Evolutionary conservation across 2,888 invertebrate species (phyloP).

Genomic region (Branchinecta sandiegonensis): DNA sequence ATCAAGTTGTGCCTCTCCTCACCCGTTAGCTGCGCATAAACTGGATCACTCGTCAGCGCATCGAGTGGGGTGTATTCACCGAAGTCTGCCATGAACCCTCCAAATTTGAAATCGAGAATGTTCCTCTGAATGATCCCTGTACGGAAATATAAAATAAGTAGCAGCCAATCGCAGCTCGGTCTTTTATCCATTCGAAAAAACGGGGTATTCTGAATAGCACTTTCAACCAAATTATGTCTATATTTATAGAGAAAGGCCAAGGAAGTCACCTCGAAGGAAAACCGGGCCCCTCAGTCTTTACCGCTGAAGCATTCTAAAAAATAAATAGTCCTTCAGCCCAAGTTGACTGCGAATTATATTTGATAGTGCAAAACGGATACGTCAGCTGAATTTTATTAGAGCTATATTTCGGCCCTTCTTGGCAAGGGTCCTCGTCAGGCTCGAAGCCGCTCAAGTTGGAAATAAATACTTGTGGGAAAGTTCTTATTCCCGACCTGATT

Average conservation of each 20-base stretch:
- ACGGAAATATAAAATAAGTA: neutral
- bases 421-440: no score
- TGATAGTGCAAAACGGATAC: no score
- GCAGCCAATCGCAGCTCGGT: no score
- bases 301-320: neutral
- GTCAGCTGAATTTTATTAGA: no score
- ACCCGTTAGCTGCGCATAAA: neutral
- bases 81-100: conserved; percentile 30
- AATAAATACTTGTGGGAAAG: no score
- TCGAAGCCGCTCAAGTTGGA: no score
- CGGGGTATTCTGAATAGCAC: neutral
- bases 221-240: neutral
- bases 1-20: conserved; percentile 27
- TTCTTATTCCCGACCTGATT: neutral
- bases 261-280: neutral
- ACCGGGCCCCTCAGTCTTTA: neutral
- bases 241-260: neutral
- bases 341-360: no score
- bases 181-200: no score
- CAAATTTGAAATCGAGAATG: conserved; percentile 27
- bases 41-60: conserved; percentile 22
- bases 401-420: no score
- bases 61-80: conserved; percentile 29
- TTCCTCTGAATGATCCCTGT: conserved; percentile 27
- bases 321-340: no score